Conservation (phyloP, 2,888 invertebrate species). For the Chironomus riparius region DNA sequence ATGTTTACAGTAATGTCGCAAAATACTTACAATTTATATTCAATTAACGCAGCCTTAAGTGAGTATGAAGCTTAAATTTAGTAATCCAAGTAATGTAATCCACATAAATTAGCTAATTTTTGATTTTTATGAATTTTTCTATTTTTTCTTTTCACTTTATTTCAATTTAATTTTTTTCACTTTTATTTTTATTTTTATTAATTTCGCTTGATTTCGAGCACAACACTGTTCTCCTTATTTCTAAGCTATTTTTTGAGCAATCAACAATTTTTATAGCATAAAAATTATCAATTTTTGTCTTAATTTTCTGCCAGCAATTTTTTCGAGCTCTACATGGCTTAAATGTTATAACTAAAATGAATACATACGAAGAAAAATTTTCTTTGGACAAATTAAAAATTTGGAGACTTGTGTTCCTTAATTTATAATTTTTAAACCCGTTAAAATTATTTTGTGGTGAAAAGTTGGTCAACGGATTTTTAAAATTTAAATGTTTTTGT, state of each 20-base stretch:
- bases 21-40: too few relatives aligned
- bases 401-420: too few relatives aligned
- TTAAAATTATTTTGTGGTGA: too few relatives aligned
- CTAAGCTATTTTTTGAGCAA: neutral
- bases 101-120: neutral
- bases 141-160: neutral
- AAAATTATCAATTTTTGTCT: neutral
- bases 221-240: neutral
- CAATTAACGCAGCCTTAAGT: too few relatives aligned
- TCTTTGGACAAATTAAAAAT: too few relatives aligned
- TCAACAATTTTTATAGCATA: neutral
- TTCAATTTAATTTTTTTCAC: neutral
- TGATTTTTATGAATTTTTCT: neutral
- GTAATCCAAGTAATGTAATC: neutral
- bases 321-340: neutral
- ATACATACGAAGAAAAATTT: too few relatives aligned
- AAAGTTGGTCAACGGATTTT: too few relatives aligned
- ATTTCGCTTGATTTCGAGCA: neutral
- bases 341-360: too few relatives aligned
- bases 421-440: too few relatives aligned
- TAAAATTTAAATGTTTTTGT: too few relatives aligned
- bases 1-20: too few relatives aligned
- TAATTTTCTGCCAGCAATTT: neutral
- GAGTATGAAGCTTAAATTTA: neutral
- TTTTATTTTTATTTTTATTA: neutral